phyloP scores from a whole-genome alignment of 1,140 invertebrate species.

The Euwallacea similis region DNA sequence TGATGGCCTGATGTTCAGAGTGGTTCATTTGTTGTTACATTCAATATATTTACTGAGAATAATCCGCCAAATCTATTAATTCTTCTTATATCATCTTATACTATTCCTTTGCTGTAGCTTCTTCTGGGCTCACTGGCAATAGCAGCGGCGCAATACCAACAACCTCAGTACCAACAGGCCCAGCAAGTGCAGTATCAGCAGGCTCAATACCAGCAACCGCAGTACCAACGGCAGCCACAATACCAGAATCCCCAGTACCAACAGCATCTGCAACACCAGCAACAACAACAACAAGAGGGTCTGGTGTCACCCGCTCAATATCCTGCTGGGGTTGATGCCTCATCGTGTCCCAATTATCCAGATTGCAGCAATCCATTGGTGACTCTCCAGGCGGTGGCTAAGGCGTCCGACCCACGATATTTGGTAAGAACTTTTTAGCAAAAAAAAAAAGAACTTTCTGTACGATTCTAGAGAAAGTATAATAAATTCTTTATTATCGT shows the following conservation, averaged over 20 bases:
- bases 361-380: constrained; percentile 49
- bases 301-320: constrained; percentile 44
- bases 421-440: constrained; percentile 4
- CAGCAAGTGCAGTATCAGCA: not conserved
- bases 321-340: constrained; percentile 51
- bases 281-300: constrained; percentile 37
- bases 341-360: constrained; percentile 52
- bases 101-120: no score
- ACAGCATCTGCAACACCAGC: constrained; percentile 29
- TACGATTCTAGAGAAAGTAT: not conserved
- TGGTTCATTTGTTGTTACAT: no score
- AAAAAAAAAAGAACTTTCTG: not conserved
- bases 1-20: no score
- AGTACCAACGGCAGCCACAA: constrained; percentile 25
- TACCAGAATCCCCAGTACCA: constrained; percentile 22
- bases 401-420: constrained; percentile 16
- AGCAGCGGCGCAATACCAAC: not conserved
- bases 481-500: not conserved
- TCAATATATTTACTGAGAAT: no score
- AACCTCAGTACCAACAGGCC: not conserved
- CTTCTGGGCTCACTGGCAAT: not conserved
- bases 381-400: constrained; percentile 40
- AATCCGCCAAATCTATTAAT: no score
- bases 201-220: constrained; percentile 11
- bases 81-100: no score